Base-by-base conservation (phyloP, 1,140 invertebrate genomes). In the Drosophila sproati region DNA sequence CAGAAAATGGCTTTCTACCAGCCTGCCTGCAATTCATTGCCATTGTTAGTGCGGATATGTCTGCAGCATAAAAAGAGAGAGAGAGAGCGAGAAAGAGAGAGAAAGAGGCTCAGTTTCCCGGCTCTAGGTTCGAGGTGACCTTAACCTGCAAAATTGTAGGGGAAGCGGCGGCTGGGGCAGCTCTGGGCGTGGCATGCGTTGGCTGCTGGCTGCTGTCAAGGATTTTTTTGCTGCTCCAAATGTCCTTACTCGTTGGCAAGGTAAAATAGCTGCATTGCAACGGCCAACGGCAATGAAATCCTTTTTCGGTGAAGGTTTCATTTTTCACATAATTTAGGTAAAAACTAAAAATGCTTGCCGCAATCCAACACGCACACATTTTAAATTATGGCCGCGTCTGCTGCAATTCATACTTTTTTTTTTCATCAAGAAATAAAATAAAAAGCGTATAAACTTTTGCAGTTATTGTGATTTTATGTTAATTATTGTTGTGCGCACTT, bases 11-110 rank as follows among this genome's bases (percentile, higher is more conserved):
- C 35, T 8, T 10, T 28, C 37, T 28, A 3, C 52, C 35, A 48
- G 52, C 43, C 37, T 55, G 74, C 50, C 74, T 66, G 76, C 57
- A 77, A 80, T 87, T 77, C 82, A 88, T 88, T 86, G 82, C 82
- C 82, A 86, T 86, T 82, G 82, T 80, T 82, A 73, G 74, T 77
- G 78, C 71, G 70, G 67, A 63, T 57, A n/a, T 86, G 82, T 85
- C 82, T 85, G 82, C 82, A 82, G 85, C 85, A 83, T 87, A 83
- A 73, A 82, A 80, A 77, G 64, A 34, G 31, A 34, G 43, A 12
- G n/a, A 41, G 37, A n/a, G 39, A n/a, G 39, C 37, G 37, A 39
- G 5, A 39, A 7, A 39, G 37, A 6, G 37, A 41, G 39, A 41
- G 10, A 41, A 10, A 41, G 35, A 39, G 56, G 47, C 34, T 69